Evolutionary conservation across 2,797 vertebrate genomes (phyloP).

Genomic region (Luscinia luscinia): DNA sequence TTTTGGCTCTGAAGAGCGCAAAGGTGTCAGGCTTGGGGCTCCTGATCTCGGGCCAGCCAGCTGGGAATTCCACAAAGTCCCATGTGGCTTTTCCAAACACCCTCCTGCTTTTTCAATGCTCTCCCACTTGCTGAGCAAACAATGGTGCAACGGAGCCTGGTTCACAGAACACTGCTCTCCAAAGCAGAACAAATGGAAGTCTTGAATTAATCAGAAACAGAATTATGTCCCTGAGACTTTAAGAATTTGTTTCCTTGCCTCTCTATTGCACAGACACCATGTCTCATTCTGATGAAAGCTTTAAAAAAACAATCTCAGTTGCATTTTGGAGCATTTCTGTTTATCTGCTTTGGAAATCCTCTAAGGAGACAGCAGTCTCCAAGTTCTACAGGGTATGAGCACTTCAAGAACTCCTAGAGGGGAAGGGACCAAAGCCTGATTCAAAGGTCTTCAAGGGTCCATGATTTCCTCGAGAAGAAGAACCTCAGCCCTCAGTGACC

Average conservation of each 20-base stretch:
- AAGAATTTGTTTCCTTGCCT: neutral
- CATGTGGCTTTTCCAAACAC: neutral
- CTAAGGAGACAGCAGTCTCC: slow-evolving; percentile 62
- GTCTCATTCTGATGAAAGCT: neutral
- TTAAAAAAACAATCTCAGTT: neutral
- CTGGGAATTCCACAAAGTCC: neutral
- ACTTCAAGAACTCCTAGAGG: slow-evolving; percentile 75
- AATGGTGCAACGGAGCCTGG: neutral
- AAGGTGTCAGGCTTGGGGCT: neutral
- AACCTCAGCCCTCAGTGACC: neutral
- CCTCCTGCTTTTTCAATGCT: neutral
- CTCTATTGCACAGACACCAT: neutral
- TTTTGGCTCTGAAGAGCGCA: neutral
- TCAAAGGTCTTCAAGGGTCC: fast-evolving
- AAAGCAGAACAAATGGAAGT: neutral
- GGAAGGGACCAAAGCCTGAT: slow-evolving; percentile 61
- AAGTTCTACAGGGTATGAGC: slow-evolving; percentile 61
- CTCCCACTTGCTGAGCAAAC: neutral
- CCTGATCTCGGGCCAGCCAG: neutral
- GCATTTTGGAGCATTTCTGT: neutral
- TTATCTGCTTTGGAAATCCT: neutral
- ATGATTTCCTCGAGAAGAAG: neutral
- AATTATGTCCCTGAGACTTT: neutral
- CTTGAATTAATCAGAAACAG: neutral
- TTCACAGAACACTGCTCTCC: neutral